phyloP scores from a whole-genome alignment of 2,888 invertebrate genomes.

The Sphaerophoria rueppellii region DNA sequence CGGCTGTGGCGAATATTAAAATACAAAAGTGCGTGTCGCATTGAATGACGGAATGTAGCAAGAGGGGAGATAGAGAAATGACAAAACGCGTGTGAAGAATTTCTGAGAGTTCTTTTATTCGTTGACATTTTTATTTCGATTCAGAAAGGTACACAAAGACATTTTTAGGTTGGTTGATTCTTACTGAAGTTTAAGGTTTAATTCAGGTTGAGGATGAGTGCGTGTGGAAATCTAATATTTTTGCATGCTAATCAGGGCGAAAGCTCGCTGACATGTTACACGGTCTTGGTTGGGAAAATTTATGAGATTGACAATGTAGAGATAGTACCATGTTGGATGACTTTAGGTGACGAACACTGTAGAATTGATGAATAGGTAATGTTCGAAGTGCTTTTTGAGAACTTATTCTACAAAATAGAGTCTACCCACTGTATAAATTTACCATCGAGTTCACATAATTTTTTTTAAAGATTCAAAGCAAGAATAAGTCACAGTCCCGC shows the following conservation, averaged over 20 bases:
- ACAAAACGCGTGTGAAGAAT: constrained; percentile 65
- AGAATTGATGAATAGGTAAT: no score
- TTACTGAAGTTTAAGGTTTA: neutral
- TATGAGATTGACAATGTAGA: constrained; percentile 14
- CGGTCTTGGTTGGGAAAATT: constrained; percentile 50
- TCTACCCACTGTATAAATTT: no score
- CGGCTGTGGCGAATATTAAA: neutral
- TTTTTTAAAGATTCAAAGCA: no score
- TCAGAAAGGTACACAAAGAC: neutral
- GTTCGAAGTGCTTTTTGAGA: no score
- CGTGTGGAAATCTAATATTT: constrained; percentile 60
- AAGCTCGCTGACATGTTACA: constrained; percentile 59
- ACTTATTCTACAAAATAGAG: no score
- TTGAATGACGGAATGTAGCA: neutral
- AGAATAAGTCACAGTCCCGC: no score
- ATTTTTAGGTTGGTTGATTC: neutral
- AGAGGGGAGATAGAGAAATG: neutral
- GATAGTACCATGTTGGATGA: no score
- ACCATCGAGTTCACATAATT: no score
- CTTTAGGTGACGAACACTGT: no score
- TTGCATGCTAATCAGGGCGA: constrained; percentile 58
- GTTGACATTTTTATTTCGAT: constrained; percentile 42
- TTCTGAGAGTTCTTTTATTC: constrained; percentile 35
- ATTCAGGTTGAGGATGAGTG: constrained; percentile 30
- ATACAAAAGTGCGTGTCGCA: constrained; percentile 52